phyloP scores from a whole-genome alignment of 2,797 vertebrate species.

The Megalops cyprinoides region DNA sequence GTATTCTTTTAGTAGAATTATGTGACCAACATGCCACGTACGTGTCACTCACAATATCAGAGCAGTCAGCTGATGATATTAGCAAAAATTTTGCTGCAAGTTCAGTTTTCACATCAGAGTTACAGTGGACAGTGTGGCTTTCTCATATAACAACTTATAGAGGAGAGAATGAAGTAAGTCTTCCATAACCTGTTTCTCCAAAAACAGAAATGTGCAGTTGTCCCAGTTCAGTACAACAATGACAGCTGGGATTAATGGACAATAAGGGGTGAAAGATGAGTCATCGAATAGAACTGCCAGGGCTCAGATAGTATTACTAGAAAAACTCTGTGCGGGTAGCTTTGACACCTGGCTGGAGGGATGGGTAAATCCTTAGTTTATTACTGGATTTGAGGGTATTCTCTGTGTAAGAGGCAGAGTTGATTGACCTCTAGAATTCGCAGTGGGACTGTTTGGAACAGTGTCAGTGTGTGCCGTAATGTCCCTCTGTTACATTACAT shows the following conservation, averaged over 20 bases:
- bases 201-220: neutral
- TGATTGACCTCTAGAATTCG: too few relatives aligned
- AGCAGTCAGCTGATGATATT: neutral
- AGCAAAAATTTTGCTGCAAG: neutral
- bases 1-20: neutral
- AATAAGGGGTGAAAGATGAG: neutral
- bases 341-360: neutral
- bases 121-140: neutral
- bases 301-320: neutral
- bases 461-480: too few relatives aligned
- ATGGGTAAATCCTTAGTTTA: neutral
- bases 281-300: neutral
- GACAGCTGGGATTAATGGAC: neutral
- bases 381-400: neutral
- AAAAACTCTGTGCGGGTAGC: neutral
- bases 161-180: neutral
- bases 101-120: neutral
- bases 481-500: too few relatives aligned
- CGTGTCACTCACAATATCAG: neutral
- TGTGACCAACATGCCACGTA: neutral
- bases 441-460: too few relatives aligned
- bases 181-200: neutral
- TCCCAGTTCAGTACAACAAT: neutral
- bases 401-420: neutral
- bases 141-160: neutral